Base-by-base conservation (phyloP, 2,888 invertebrate genomes). In the Heliconius ismenius region DNA sequence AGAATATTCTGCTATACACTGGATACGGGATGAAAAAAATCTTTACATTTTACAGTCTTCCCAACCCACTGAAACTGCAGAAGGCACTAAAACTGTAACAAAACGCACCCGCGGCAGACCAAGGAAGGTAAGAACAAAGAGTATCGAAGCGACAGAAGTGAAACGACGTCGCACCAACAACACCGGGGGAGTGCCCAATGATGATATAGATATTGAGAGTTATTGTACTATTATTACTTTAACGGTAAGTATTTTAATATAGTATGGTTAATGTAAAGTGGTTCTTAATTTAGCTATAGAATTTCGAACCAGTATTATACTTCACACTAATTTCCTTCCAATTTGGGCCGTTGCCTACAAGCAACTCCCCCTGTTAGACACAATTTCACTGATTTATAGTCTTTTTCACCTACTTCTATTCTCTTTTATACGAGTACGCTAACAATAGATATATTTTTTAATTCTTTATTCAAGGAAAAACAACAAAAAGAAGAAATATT, bases 401-500 rank as follows among this genome's bases (percentile, higher is more conserved):
- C 9, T 32, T 7, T 32, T 7, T 32, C 32, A 7, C 32, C 32
- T 7, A 32, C 9, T 32, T 32, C 7, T 32, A 32, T 1, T 32
- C 9, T 32, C 32, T 32, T 32, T 32, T 32, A 9, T 32, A 32
- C 32, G 32, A 32, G 32, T 32, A 32, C 1, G 7, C 32, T 32
- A 32, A 32, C 32, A 32, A 10, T n/a, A n/a, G 6, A 26, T 36
- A 32, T 54, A 32, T 70, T n/a, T 6, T 6, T 54, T 18, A 7
- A 21, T 60, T 62, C 0, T 73, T 43, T 21, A 26, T 58, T 54
- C 15, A 21, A 93, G 93, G 69, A 88, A 2, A 89, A 91, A 75
- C 89, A 93, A 65, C 93, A 93, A 79, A 79, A 88, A 58, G 90
- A 88, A 13, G 93, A 93, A 80, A 88, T 93, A 74, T 83, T 77